A percentile compares a stretch with the other conserved stretches of the same genome.
These are phyloP conservation scores for Thymelicus acteon DNA, from an alignment of 2,888 invertebrate species.

Conservation along the genomic window DNA sequence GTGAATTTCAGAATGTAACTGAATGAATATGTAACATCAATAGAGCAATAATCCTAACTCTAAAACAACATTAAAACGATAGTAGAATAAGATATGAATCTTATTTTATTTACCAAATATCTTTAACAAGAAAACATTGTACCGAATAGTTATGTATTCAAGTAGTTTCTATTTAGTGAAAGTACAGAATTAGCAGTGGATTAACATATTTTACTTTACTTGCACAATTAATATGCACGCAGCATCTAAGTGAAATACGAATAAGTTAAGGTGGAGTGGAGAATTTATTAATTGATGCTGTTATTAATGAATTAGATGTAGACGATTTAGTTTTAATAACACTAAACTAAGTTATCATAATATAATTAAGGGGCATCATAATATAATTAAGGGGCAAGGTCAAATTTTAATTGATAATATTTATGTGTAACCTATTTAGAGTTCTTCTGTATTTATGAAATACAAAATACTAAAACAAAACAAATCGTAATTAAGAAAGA, in stretches of 20 bases:
- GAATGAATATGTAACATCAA: too few species aligned
- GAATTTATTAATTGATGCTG: neutral
- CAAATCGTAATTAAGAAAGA: neutral
- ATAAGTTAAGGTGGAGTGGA: neutral
- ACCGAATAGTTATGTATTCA: neutral
- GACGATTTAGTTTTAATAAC: neutral
- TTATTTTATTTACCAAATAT: neutral
- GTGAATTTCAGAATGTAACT: too few species aligned
- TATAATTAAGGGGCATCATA: neutral
- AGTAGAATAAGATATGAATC: too few species aligned
- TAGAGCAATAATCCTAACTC: too few species aligned
- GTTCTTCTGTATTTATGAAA: neutral
- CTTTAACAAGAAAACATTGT: neutral
- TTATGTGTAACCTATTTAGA: neutral
- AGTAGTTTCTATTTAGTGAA: slow-evolving; percentile 34
- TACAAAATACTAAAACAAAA: too few species aligned
- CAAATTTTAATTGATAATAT: neutral
- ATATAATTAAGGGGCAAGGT: neutral
- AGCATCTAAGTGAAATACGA: slow-evolving; percentile 3
- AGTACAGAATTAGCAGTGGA: slow-evolving; percentile 23
- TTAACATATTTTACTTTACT: slow-evolving; percentile 14
- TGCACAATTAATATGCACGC: slow-evolving; percentile 23
- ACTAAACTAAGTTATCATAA: neutral
- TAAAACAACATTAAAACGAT: too few species aligned
- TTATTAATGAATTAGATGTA: neutral